Conservation (phyloP, 2,888 invertebrate species). For the Epiblema foenella region DNA sequence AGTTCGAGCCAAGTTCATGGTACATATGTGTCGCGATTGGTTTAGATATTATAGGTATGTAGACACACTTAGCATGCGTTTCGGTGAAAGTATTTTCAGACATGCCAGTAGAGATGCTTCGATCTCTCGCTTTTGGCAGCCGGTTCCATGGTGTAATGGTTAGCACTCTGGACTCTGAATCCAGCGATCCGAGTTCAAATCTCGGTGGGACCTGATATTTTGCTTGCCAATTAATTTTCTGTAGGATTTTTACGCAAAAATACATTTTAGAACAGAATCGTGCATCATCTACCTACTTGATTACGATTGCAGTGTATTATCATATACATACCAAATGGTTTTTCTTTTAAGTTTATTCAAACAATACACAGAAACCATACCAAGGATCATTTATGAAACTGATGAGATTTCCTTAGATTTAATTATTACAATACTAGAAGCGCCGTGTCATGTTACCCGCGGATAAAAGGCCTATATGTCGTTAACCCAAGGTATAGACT, state of each 20-base stretch:
- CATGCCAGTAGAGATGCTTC: neutral
- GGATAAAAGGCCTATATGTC: no score
- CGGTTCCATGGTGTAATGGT: constrained; percentile 87
- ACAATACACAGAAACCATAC: no score
- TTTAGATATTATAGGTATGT: neutral
- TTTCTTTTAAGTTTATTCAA: no score
- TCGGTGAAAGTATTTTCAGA: constrained; percentile 36
- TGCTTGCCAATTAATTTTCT: neutral
- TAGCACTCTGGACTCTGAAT: constrained; percentile 88
- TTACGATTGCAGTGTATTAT: no score
- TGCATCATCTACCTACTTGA: no score
- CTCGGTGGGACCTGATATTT: constrained; percentile 84
- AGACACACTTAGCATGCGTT: neutral
- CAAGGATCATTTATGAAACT: no score
- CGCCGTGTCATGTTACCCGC: no score
- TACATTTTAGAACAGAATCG: no score
- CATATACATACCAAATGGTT: no score
- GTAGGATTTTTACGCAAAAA: neutral
- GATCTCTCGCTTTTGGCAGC: neutral
- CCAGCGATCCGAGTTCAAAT: constrained; percentile 88
- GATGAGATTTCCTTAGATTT: no score
- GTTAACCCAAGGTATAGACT: no score
- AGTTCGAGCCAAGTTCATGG: constrained; percentile 11
- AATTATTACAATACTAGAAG: no score
- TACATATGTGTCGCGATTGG: neutral